Evolutionary conservation across 2,888 invertebrate genomes (phyloP), one percentile per base, ranked within the genome.

Genomic region (Thecophora atra): DNA sequence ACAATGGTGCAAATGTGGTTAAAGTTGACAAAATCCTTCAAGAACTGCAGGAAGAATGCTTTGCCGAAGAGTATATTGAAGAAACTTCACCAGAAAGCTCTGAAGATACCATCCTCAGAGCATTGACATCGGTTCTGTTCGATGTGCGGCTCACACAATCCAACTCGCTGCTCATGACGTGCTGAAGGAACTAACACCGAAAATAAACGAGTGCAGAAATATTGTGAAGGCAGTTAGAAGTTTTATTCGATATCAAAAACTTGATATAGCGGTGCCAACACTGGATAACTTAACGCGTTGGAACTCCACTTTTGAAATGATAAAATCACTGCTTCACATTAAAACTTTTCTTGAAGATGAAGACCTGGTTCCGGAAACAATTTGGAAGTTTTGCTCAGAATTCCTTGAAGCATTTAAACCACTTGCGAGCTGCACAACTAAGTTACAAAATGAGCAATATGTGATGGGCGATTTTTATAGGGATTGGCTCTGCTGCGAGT

Each of bases 1-100:
- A 69, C 37, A 67, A 73, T 63, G 73, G 73, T 13, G 58, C 66
- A 7, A 74, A 72, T 52, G 58, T 67, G 17, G 54, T 70, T n/a
- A 67, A 72, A 69, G 42, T 42, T 17, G n/a, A 44, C 15, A 58
- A 69, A 19, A 56, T 69, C 30, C 26, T 69, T 42, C 42, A 58
- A 47, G 51, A 30, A 13, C 17, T 17, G 15, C 26, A 60, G 13
- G 47, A 60, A 19, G 67, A 67, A 42, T 21, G 11, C 2, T 62
- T 28, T 51, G 37, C 26, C 5, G 67, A 62, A 62, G 51, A 62
- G 8, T 30, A 4, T 15, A 7, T 51, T 4, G 44, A 24, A 54
- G 11, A 6, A 2, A 71, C 3, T 17, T 28, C 7, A 30, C 37
- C 24, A 30, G 21, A 64, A 11, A 24, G n/a, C 37, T 42, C 4